Conservation (phyloP, 1,140 invertebrate species). For the Zophobas atratus region DNA sequence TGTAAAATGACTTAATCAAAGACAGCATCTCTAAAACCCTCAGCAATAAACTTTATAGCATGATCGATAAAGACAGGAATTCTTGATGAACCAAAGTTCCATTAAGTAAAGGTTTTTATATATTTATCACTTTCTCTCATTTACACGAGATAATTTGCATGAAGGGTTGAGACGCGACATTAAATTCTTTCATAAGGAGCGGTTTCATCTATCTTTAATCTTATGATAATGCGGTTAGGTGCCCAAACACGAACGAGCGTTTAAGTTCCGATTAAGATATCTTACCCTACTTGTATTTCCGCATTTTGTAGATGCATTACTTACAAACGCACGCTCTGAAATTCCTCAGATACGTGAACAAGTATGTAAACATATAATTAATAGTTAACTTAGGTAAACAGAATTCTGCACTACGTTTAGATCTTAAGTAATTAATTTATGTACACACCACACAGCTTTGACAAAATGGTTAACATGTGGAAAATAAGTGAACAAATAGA, state of each 20-base stretch:
- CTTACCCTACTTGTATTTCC: neutral
- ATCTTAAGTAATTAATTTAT: constrained; percentile 20
- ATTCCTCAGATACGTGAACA: constrained; percentile 26
- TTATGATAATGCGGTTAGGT: constrained; percentile 26
- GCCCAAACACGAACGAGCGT: constrained; percentile 19
- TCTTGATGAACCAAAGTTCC: constrained; percentile 24
- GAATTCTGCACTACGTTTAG: constrained; percentile 5
- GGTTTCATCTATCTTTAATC: constrained; percentile 18
- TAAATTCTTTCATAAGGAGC: neutral
- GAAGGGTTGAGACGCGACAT: neutral
- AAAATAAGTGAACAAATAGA: neutral
- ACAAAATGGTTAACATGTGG: neutral
- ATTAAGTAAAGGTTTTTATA: constrained; percentile 31
- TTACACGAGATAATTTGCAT: constrained; percentile 20
- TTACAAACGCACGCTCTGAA: constrained; percentile 12
- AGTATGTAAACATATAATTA: constrained; percentile 26
- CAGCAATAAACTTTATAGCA: constrained; percentile 34
- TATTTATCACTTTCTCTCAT: constrained; percentile 23
- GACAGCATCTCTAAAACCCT: constrained; percentile 31
- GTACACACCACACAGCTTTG: neutral
- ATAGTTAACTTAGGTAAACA: constrained; percentile 29
- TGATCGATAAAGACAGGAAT: constrained; percentile 37
- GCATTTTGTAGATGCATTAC: neutral
- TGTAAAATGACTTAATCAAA: constrained; percentile 42
- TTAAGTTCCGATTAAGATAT: constrained; percentile 21